Base-by-base conservation (phyloP, 1,140 invertebrate genomes). In the Anoplolepis gracilipes region DNA sequence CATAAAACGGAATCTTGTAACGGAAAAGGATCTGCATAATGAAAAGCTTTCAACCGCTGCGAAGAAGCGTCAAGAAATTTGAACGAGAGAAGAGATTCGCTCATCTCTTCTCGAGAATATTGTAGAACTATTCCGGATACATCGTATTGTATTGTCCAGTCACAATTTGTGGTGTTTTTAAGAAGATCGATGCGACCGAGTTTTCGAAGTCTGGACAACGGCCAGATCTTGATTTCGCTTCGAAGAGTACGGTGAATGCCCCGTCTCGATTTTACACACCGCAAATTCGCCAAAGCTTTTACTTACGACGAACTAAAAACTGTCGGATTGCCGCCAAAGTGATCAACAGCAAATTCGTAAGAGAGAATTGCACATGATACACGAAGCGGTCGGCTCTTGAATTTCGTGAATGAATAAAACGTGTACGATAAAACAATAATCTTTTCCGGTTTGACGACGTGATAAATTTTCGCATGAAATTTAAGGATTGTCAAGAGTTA, bases 381-480 rank as follows among this genome's bases (percentile, higher is more conserved):
- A 13, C 42, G 13, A n/a, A 28, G 30, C 19, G 10, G 39, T 30
- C 62, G 62, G 16, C 39, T 55, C 39, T 19, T 67, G 36, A 67
- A 53, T 79, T 53, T 8, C 30, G 22, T 1, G 22, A 19, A 36
- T 22, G 11, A 69, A 16, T 25, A 53, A 55, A 67, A 36, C 33
- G 30, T 53, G 36, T 16, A 6, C 42, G 61, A 33, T 53, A 53
- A 78, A 36, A 53, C 46, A 30, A 61, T 59, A 72, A 73, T 72
- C 36, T 13, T 61, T 55, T 25, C 67, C 6, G n/a, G 28, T 81
- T 87, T 86, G 67, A 86, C 39, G 16, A 46, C 49, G 57, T 85
- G 75, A 91, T 90, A 89, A 92, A 92, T 91, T 90, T 70, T 81
- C 70, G 75, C 76, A 77, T 88, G 88, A 91, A 91, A 90, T 90